These are phyloP conservation scores for Lytechinus pictus DNA, from an alignment of 35 echinoderm and acorn worm genomes.

Conservation along the genomic window DNA sequence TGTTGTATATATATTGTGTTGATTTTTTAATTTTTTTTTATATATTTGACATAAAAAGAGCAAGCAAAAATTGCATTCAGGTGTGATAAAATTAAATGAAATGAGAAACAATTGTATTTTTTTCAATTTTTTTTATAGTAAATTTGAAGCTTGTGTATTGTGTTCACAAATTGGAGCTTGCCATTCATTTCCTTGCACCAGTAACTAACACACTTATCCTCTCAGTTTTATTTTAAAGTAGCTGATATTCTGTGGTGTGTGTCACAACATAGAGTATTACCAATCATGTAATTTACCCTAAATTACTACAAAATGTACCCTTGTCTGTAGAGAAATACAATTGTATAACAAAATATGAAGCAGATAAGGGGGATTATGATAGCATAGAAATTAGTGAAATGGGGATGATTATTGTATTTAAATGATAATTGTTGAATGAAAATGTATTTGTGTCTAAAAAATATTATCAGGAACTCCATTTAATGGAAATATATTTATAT, in stretches of 20 bases:
- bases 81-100: background rate
- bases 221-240: background rate
- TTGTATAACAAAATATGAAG: background rate
- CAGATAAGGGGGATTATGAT: background rate
- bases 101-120: background rate
- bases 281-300: background rate
- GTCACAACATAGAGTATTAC: background rate
- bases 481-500: background rate
- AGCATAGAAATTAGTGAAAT: background rate
- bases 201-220: background rate
- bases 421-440: background rate
- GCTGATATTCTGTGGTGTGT: background rate
- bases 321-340: background rate
- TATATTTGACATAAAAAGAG: no score
- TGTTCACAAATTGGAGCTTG: background rate
- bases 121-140: no score
- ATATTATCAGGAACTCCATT: background rate
- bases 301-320: background rate
- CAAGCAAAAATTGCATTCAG: background rate
- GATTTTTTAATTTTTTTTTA: background rate
- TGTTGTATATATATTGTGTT: background rate
- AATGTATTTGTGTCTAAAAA: background rate
- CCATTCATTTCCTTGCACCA: background rate
- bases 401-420: background rate
- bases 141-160: background rate